phyloP scores from a whole-genome alignment of 2,797 vertebrate genomes.

The Poeciliopsis infans region DNA sequence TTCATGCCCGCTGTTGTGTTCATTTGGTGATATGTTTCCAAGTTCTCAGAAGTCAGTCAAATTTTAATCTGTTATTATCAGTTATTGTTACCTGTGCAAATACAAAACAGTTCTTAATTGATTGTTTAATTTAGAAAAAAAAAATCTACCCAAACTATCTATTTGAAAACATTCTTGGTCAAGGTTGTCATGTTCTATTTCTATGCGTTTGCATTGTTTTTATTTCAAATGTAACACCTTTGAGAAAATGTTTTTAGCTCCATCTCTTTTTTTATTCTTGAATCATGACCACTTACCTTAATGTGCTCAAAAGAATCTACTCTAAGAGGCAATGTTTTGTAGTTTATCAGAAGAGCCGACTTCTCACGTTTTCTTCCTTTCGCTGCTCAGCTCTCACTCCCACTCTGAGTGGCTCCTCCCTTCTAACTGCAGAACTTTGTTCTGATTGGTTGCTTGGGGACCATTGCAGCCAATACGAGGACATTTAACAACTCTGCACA shows the following conservation, averaged over 20 bases:
- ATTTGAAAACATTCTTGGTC: neutral
- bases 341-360: too few species aligned
- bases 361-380: too few species aligned
- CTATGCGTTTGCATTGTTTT: neutral
- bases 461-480: too few species aligned
- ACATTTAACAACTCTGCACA: too few species aligned
- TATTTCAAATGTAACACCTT: neutral
- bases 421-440: too few species aligned
- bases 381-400: too few species aligned
- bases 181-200: too few species aligned
- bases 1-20: neutral
- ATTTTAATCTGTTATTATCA: neutral
- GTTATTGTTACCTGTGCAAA: neutral
- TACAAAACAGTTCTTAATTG: neutral
- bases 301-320: too few species aligned
- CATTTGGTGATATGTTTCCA: neutral
- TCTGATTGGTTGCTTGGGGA: too few species aligned
- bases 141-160: neutral
- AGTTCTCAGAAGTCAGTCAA: neutral
- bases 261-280: neutral
- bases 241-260: neutral
- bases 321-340: too few species aligned
- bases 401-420: too few species aligned
- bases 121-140: neutral
- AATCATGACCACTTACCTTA: neutral